Conservation (phyloP, 2,888 invertebrate genomes). For the Ectemnius cavifrons region DNA sequence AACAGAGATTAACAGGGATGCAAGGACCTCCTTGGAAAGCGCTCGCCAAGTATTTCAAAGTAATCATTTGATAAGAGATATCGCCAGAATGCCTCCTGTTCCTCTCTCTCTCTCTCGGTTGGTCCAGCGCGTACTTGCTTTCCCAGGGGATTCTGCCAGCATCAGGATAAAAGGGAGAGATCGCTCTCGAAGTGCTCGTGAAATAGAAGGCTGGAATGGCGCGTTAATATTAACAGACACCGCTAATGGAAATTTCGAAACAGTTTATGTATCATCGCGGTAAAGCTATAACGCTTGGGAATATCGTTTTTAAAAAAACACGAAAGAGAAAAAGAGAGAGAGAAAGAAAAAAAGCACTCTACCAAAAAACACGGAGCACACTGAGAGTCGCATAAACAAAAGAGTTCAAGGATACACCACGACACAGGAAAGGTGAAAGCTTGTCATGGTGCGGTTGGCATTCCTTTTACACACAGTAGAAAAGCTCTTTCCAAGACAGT, state of each 20-base stretch:
- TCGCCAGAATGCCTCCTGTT: too few species aligned
- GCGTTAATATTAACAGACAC: neutral
- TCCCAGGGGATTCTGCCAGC: neutral
- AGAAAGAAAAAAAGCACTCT: neutral
- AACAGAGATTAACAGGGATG: too few species aligned
- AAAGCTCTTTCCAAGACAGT: too few species aligned
- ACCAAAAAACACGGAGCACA: neutral
- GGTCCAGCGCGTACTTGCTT: neutral
- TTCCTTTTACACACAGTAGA: too few species aligned
- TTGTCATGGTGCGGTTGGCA: too few species aligned
- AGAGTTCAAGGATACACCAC: neutral
- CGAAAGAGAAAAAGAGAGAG: too few species aligned
- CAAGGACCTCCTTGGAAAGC: too few species aligned
- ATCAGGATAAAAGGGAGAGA: neutral
- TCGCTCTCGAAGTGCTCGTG: neutral
- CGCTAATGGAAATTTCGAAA: constrained; percentile 3
- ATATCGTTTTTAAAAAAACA: neutral
- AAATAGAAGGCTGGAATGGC: neutral
- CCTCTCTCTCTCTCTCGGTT: neutral
- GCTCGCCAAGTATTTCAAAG: neutral
- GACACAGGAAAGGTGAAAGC: neutral
- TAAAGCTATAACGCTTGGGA: neutral
- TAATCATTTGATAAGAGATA: constrained; percentile 4
- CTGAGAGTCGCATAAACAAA: constrained; percentile 4
- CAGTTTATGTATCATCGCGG: neutral